A percentile compares a stretch with the other conserved stretches of the same genome.
phyloP scores from a whole-genome alignment of 2,113 vertebrate species.

The Ctenomys sociabilis region DNA sequence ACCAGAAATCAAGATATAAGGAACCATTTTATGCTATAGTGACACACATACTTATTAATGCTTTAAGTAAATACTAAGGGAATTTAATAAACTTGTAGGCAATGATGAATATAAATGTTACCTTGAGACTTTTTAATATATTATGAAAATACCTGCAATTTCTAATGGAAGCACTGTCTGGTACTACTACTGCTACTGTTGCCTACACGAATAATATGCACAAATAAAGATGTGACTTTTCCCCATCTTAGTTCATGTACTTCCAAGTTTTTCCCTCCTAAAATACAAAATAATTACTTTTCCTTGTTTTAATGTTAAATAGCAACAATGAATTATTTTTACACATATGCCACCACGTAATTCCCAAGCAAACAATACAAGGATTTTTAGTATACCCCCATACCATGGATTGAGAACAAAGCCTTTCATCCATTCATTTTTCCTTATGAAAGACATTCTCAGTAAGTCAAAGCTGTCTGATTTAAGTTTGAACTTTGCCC shows the following conservation, averaged over 20 bases:
- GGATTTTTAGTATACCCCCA: not conserved
- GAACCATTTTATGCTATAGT: not conserved
- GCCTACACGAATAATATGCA: not conserved
- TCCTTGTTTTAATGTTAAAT: not conserved
- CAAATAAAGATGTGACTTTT: not conserved
- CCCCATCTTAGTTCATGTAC: constrained; percentile 1
- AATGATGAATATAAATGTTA: not conserved
- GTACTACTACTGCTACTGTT: not conserved
- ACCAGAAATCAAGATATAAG: constrained; percentile 46
- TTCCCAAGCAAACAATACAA: not conserved
- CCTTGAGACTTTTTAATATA: not conserved
- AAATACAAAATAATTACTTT: not conserved
- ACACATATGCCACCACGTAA: not conserved
- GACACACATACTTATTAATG: not conserved
- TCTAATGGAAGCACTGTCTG: constrained; percentile 7
- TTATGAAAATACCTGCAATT: constrained; percentile 5
- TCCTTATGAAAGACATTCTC: not conserved
- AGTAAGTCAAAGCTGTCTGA: not conserved
- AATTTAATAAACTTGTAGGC: not conserved
- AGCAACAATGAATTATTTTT: constrained; percentile 16
- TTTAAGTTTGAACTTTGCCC: not conserved
- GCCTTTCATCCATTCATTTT: not conserved
- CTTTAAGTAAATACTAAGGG: constrained; percentile 8
- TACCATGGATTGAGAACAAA: not conserved
- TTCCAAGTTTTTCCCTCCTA: constrained; percentile 6